Evolutionary conservation across 2,888 invertebrate genomes (phyloP), one percentile per base, ranked within the genome.

Genomic region (Doris montereyensis): DNA sequence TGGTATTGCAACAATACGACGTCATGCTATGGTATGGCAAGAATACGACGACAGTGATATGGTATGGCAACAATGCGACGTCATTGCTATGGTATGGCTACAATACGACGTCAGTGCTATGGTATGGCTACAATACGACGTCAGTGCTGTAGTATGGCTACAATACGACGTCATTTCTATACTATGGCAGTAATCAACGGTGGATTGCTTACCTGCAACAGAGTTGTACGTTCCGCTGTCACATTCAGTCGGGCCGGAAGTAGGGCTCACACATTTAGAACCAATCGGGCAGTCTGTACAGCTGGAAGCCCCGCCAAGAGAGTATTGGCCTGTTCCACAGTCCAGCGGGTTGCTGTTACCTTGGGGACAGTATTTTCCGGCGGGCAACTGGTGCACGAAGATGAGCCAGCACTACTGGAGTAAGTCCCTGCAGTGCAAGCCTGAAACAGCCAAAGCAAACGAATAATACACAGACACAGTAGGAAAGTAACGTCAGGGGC

Each of bases 211-310:
- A 87, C 87, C 86, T 80, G 83, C 79, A 8, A 81, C 83, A 0
- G 86, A 80, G 1, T 87, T 87, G 78, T 88, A 87, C 17, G 80
- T 78, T 17, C 88, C 88, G 32, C 81, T 68, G 1, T 82, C 62
- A 81, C 88, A 88, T 1, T 75, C 57, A 8, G 76, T 73, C 8
- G 85, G 85, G 0, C 82, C 79, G 0, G 70, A 73, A 28, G 84
- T 80, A 2, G 78, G 75, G 21, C 30, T 70, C 2, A 79, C 67
- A 83, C 89, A 89, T 32, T 74, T 82, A 26, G 84, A 86, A 10
- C 89, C 89, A 1, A 86, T 82, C 1, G 89, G 88, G 82, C 88
- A 89, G 0, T 77, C 77, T n/a, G 84, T 84, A 81, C 90, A 90
- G 13, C 52, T 60, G 8, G 82, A 35, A 26, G 86, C 83, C 0